phyloP scores from a whole-genome alignment of 2,888 invertebrate genomes.

The Tachina fera region DNA sequence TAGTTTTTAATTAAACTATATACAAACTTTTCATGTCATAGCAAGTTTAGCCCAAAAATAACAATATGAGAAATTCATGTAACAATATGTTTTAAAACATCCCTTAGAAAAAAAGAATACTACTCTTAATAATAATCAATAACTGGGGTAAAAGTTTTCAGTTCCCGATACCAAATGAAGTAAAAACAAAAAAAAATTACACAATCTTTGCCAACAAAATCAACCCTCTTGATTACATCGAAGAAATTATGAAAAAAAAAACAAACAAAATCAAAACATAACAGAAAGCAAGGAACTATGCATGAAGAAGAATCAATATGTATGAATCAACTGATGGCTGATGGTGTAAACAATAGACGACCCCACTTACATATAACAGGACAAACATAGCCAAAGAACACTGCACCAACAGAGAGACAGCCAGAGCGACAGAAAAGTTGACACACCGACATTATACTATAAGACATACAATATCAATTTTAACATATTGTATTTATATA shows the following conservation, averaged over 20 bases:
- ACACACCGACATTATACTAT: background rate
- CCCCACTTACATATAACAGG: conserved; percentile 62
- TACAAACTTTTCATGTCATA: background rate
- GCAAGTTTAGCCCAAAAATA: background rate
- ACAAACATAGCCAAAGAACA: conserved; percentile 26
- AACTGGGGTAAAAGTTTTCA: conserved; percentile 47
- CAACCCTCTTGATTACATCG: conserved; percentile 53
- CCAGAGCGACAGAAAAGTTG: background rate
- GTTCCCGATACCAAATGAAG: conserved; percentile 39
- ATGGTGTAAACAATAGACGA: conserved; percentile 59
- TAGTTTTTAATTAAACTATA: background rate
- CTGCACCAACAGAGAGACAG: background rate
- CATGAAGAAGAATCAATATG: conserved; percentile 28
- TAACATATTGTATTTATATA: conserved; percentile 17
- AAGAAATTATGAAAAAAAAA: background rate
- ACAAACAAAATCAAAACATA: background rate
- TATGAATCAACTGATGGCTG: conserved; percentile 8
- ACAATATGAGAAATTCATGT: background rate
- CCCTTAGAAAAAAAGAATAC: conserved; percentile 9
- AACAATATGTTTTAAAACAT: conserved; percentile 17
- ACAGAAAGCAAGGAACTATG: conserved; percentile 4
- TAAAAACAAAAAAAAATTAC: conserved; percentile 38
- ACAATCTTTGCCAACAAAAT: conserved; percentile 44
- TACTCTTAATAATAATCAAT: background rate
- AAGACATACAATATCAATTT: conserved; percentile 34